Base-by-base conservation (phyloP, 2,113 vertebrate genomes). In the Trogon surrucura region DNA sequence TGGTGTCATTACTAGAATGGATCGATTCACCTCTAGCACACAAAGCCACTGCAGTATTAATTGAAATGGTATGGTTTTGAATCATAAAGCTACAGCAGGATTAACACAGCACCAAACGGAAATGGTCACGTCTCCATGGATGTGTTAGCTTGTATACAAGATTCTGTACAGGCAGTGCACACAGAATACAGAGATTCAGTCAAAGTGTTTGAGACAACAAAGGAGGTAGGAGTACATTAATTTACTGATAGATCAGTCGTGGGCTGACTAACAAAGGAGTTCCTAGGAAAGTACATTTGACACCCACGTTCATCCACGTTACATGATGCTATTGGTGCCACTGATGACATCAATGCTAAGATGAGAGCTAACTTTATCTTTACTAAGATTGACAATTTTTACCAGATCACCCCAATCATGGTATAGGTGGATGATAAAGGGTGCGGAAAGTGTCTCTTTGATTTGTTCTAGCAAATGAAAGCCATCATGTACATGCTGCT, bases 181-280 rank as follows among this genome's bases (percentile, higher is more conserved):
- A 69, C 47, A 91, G 91, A 79, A 81, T 65, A 36, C 36, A 67
- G 71, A 93, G 73, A 66, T 93, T 89, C 87, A 47, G 71, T 83
- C 73, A 86, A 89, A 93, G 73, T 78, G 58, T 80, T 86, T 38
- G 9, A 81, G 74, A 82, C 87, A 66, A 58, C 51, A 86, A 91
- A 85, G 84, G 70, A 77, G 51, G 58, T 91, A 89, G 50, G 71
- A 94, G 47, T 25, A 57, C 77, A 94, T 95, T 54, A 92, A 79
- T 95, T 95, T 87, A 96, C 93, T 96, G 93, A 94, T 87, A 91
- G 96, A 72, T 88, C 57, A n/a, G 51, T 72, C 34, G 94, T 98
- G 94, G 97, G 97, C 95, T 94, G 96, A 78, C 91, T 94, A 95
- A 97, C 93, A 97, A 97, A 97, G 93, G 71, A 80, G 34, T 69